Conservation (phyloP, 2,888 invertebrate species). For the Abscondita cerata region DNA sequence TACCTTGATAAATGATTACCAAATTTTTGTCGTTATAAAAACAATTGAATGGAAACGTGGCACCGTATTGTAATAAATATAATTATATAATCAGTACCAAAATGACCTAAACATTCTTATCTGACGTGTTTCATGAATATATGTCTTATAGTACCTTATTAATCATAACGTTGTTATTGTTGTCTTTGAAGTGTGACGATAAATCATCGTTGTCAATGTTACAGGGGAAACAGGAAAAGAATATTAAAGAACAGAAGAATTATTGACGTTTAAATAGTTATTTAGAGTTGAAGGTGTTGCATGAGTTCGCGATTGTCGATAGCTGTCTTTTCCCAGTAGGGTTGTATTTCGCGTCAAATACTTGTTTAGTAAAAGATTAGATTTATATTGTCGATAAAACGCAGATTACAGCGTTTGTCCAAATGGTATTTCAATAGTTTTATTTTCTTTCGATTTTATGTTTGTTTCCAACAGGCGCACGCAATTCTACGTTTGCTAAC, state of each 20-base stretch:
- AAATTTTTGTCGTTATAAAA: neutral
- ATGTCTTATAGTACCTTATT: neutral
- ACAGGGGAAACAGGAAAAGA: slow-evolving; percentile 1
- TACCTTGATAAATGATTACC: neutral
- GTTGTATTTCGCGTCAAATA: slow-evolving; percentile 37
- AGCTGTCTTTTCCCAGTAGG: slow-evolving; percentile 20
- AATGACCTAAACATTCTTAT: slow-evolving; percentile 14
- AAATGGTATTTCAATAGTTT: slow-evolving; percentile 1
- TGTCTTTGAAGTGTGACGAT: neutral
- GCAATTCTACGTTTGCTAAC: neutral
- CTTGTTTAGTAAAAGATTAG: slow-evolving; percentile 40
- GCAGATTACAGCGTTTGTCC: slow-evolving; percentile 7
- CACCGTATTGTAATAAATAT: neutral
- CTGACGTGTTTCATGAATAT: neutral
- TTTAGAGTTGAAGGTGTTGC: slow-evolving; percentile 39
- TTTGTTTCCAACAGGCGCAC: neutral
- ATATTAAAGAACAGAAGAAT: slow-evolving; percentile 43
- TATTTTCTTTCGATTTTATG: slow-evolving; percentile 1
- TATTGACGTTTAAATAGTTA: slow-evolving; percentile 48
- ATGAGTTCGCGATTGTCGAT: slow-evolving; percentile 26
- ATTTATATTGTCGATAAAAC: slow-evolving; percentile 35
- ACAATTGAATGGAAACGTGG: no score
- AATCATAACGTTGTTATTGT: slow-evolving; percentile 6
- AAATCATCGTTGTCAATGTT: no score
- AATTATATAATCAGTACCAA: neutral